These are phyloP conservation scores for Sepioteuthis lessoniana DNA, from an alignment of 2,888 invertebrate species.

Conservation along the genomic window DNA sequence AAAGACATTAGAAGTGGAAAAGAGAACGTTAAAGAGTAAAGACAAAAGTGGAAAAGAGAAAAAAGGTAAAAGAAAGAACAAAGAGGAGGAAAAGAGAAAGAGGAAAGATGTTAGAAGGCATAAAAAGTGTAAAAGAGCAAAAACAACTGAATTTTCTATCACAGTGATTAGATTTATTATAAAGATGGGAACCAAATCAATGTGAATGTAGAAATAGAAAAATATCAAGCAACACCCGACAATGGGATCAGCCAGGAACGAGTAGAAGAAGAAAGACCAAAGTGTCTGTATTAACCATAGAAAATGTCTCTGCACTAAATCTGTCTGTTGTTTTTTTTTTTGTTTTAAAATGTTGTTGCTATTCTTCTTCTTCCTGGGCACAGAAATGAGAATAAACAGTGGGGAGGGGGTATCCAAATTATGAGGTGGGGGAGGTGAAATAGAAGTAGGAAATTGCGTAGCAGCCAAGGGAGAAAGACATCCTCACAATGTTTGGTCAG, in stretches of 20 bases:
- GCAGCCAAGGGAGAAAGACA: background rate
- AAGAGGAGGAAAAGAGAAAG: no score
- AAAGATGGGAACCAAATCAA: slow-evolving; percentile 14
- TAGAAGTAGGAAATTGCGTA: background rate
- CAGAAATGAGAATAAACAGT: no score
- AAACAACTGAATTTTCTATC: background rate
- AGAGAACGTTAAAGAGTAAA: no score
- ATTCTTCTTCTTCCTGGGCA: background rate
- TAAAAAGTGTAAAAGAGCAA: no score
- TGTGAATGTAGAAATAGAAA: slow-evolving; percentile 21
- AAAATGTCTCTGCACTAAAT: no score
- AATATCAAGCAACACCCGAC: background rate
- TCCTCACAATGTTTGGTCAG: background rate
- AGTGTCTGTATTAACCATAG: background rate
- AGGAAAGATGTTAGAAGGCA: no score
- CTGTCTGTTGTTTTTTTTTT: background rate
- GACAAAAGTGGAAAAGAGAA: no score
- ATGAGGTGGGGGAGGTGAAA: background rate
- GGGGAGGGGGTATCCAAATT: background rate
- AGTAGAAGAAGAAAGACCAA: background rate
- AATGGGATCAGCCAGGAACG: background rate
- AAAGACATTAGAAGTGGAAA: no score
- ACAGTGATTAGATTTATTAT: background rate
- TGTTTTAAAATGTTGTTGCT: background rate
- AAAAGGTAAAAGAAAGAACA: no score